Conservation (phyloP, 1,140 invertebrate genomes). For the Mizuhopecten yessoensis region DNA sequence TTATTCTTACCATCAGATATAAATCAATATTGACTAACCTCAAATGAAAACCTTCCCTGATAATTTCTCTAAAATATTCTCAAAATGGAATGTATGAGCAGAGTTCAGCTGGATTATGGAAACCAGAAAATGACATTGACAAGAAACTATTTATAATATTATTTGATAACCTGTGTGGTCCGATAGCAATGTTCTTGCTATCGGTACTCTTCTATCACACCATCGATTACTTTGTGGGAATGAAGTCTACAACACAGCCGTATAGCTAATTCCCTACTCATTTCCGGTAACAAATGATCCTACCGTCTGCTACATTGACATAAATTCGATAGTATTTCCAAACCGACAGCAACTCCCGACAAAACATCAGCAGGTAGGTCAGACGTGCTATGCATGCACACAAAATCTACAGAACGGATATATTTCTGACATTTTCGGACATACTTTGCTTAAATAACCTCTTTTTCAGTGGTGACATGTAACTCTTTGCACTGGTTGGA, state of each 20-base stretch:
- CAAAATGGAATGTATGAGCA: too few relatives aligned
- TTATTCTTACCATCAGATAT: too few relatives aligned
- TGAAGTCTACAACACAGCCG: not conserved
- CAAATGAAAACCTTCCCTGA: too few relatives aligned
- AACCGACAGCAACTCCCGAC: not conserved
- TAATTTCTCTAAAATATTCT: too few relatives aligned
- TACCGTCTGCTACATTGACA: not conserved
- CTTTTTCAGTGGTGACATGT: not conserved
- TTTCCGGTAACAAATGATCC: not conserved
- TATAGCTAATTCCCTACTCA: not conserved
- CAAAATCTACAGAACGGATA: not conserved
- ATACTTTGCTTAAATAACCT: not conserved
- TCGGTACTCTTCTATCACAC: not conserved
- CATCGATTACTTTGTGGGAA: not conserved
- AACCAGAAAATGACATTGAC: too few relatives aligned
- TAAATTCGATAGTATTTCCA: constrained; percentile 19
- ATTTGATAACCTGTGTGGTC: not conserved
- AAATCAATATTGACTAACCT: too few relatives aligned
- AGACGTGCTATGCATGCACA: not conserved
- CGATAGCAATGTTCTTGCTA: not conserved
- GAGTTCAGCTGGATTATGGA: too few relatives aligned
- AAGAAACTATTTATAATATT: not conserved
- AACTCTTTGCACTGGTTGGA: not conserved
- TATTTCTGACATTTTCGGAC: not conserved
- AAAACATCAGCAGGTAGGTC: not conserved